Evolutionary conservation across 2,797 vertebrate genomes (phyloP).

Genomic region (Pantherophis alleghaniensis): DNA sequence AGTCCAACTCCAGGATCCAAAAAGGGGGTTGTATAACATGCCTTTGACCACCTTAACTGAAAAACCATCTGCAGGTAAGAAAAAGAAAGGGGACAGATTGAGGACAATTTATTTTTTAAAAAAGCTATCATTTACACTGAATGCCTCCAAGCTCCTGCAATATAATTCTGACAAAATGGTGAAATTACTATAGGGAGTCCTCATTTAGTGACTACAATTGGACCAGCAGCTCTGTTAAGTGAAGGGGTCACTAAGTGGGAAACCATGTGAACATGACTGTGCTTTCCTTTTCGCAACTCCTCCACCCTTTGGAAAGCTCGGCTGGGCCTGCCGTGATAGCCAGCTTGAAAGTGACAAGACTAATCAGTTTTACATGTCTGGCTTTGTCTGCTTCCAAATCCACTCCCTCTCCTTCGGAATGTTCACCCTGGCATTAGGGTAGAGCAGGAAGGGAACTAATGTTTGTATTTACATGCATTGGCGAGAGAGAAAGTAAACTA

Average conservation of each 20-base stretch:
- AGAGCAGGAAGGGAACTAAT: not conserved
- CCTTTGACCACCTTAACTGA: constrained; percentile 83
- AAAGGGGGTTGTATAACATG: constrained; percentile 90
- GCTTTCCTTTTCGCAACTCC: not conserved
- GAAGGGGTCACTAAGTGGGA: not conserved
- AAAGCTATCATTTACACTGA: not conserved
- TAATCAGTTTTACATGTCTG: not conserved
- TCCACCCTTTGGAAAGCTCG: not conserved
- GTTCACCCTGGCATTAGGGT: not conserved
- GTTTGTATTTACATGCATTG: not conserved
- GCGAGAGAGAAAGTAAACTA: not conserved
- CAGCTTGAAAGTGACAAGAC: not conserved
- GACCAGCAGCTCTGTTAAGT: not conserved
- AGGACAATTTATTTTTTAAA: not conserved
- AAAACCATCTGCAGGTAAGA: constrained; percentile 81
- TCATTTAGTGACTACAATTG: not conserved
- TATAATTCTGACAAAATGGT: not conserved
- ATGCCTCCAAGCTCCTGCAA: not conserved
- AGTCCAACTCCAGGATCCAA: constrained; percentile 85
- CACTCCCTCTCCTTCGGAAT: not conserved
- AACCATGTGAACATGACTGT: not conserved
- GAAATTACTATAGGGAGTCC: not conserved
- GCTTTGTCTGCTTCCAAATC: not conserved
- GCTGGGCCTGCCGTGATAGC: not conserved
- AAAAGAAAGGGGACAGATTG: not conserved